Percentiles rank a stretch among this genome's conserved stretches.
phyloP scores from a whole-genome alignment of 2,797 vertebrate species.

The Hippopotamyrus pictus region DNA sequence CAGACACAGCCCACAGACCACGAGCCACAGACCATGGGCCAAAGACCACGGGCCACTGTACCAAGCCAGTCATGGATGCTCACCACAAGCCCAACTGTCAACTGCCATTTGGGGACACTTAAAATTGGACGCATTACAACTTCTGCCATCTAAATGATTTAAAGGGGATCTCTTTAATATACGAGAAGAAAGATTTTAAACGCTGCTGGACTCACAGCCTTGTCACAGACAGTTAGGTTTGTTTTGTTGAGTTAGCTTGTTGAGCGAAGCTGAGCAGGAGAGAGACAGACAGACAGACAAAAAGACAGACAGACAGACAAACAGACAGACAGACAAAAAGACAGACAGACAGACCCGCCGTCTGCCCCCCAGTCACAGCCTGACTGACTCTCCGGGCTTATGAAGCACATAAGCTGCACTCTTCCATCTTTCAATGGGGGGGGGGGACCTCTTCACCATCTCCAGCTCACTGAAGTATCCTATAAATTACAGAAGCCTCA shows the following conservation, averaged over 20 bases:
- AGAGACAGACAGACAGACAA: background rate
- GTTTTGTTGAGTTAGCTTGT: no score
- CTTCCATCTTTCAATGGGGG: background rate
- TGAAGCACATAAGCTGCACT: background rate
- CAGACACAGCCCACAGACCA: background rate
- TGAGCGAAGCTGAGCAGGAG: background rate
- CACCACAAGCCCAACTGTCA: background rate
- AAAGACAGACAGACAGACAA: background rate
- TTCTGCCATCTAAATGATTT: background rate
- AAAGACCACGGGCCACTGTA: background rate
- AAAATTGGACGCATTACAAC: background rate
- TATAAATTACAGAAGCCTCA: background rate
- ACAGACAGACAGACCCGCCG: background rate
- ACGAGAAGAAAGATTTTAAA: background rate
- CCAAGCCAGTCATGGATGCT: background rate
- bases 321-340: no score
- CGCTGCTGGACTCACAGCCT: background rate
- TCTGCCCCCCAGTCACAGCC: background rate
- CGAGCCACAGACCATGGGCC: no score
- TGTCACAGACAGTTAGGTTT: background rate
- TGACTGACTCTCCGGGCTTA: background rate
- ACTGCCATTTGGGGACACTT: background rate
- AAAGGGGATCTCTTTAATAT: background rate
- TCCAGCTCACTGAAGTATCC: background rate
- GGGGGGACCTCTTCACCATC: background rate